Conservation (phyloP, 2,888 invertebrate genomes). For the Melanostoma scalare region DNA sequence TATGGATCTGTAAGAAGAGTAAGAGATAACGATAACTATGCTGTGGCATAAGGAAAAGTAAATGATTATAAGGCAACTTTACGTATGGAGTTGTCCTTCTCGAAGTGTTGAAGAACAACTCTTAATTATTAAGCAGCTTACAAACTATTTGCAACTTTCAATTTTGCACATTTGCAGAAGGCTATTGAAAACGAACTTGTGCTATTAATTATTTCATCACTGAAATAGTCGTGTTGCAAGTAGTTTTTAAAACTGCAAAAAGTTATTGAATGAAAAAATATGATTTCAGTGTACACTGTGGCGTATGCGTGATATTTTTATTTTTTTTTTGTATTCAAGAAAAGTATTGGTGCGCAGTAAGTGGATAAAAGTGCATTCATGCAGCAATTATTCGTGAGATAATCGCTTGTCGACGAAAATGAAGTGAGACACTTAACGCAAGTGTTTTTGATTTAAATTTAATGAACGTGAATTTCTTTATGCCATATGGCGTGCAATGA, state of each 20-base stretch:
- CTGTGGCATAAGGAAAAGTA: no score
- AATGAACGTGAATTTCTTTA: background rate
- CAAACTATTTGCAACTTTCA: no score
- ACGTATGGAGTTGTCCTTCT: no score
- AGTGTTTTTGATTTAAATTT: slow-evolving; percentile 33
- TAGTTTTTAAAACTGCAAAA: no score
- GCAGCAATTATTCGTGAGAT: slow-evolving; percentile 1
- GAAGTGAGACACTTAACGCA: slow-evolving; percentile 28
- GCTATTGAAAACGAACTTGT: no score
- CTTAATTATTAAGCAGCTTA: no score
- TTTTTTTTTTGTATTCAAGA: background rate
- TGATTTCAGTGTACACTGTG: background rate
- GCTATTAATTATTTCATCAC: no score
- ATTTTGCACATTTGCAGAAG: no score
- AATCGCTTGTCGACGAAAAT: slow-evolving; percentile 26
- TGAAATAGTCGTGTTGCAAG: no score
- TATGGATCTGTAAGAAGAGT: slow-evolving; percentile 7
- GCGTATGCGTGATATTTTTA: slow-evolving; percentile 44
- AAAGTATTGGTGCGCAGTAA: no score
- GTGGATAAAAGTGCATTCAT: background rate
- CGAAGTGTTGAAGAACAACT: no score
- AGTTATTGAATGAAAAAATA: slow-evolving; percentile 6
- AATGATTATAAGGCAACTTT: no score
- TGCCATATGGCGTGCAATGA: background rate
- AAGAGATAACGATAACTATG: slow-evolving; percentile 17